Evolutionary conservation across 92 coral and sea anemone species (phyloP).

Genomic region (Zoanthus sociatus): DNA sequence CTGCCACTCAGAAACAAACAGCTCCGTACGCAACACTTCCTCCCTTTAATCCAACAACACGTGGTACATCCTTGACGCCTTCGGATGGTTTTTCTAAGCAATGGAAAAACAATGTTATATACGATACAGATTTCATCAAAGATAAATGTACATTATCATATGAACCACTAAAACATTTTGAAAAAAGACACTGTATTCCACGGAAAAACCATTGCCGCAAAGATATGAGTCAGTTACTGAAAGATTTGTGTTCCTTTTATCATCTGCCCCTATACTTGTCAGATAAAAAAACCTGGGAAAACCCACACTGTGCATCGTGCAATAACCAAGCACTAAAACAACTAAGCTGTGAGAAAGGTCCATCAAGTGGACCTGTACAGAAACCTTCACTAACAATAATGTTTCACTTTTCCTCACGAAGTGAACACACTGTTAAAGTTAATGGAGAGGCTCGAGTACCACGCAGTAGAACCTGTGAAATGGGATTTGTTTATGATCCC

Average conservation of each 20-base stretch:
- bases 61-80: not conserved
- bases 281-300: slow-evolving; percentile 21
- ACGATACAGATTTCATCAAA: not conserved
- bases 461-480: not conserved
- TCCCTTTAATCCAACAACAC: not conserved
- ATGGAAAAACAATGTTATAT: too few species aligned
- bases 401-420: slow-evolving; percentile 19
- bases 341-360: slow-evolving; percentile 17
- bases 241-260: slow-evolving; percentile 16
- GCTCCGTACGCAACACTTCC: not conserved
- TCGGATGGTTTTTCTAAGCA: not conserved
- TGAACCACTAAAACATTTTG: slow-evolving; percentile 16
- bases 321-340: not conserved
- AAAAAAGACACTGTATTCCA: slow-evolving; percentile 24
- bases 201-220: not conserved
- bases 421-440: slow-evolving; percentile 11
- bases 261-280: slow-evolving; percentile 18
- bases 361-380: not conserved
- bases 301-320: slow-evolving; percentile 31
- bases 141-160: slow-evolving; percentile 3
- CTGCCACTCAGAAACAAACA: not conserved
- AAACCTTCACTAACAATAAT: slow-evolving; percentile 23
- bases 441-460: not conserved
- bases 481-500: slow-evolving; percentile 23
- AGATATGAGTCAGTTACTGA: slow-evolving; percentile 15